Evolutionary conservation across 2,888 invertebrate genomes (phyloP).

Genomic region (Pherbina coryleti): DNA sequence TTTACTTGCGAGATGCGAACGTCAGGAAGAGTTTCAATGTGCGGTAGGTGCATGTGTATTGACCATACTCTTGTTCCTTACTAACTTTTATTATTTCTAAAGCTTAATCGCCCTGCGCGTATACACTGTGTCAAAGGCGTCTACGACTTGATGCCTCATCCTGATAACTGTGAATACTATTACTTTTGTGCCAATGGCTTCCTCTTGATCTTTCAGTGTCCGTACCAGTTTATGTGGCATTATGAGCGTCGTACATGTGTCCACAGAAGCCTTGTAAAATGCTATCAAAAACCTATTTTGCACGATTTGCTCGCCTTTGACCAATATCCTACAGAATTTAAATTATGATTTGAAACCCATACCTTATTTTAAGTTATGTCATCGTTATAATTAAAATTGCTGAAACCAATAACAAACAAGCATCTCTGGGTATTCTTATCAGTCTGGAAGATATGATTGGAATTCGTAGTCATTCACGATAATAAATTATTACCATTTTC

Average conservation of each 20-base stretch:
- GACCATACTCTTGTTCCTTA: background rate
- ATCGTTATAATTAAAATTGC: too few relatives aligned
- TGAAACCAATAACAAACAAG: too few relatives aligned
- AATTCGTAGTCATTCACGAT: too few relatives aligned
- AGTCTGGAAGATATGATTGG: too few relatives aligned
- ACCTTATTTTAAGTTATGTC: too few relatives aligned
- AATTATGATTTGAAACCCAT: too few relatives aligned
- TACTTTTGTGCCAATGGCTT: constrained; percentile 59
- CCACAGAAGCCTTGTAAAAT: constrained; percentile 49
- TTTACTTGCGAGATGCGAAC: constrained; percentile 51
- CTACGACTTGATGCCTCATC: constrained; percentile 56
- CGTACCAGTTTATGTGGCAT: constrained; percentile 57
- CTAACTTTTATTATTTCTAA: background rate
- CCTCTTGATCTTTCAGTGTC: constrained; percentile 60
- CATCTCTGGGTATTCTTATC: too few relatives aligned
- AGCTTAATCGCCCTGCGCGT: constrained; percentile 44
- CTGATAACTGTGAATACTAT: constrained; percentile 58
- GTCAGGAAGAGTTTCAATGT: constrained; percentile 49
- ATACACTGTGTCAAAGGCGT: constrained; percentile 49
- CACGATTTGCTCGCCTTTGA: background rate
- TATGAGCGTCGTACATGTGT: constrained; percentile 54
- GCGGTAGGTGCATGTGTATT: constrained; percentile 45
- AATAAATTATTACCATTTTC: too few relatives aligned
- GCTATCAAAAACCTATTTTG: constrained; percentile 43
- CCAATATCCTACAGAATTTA: too few relatives aligned